Base-by-base conservation (phyloP, 2,113 vertebrate species). In the Psettodes erumei region DNA sequence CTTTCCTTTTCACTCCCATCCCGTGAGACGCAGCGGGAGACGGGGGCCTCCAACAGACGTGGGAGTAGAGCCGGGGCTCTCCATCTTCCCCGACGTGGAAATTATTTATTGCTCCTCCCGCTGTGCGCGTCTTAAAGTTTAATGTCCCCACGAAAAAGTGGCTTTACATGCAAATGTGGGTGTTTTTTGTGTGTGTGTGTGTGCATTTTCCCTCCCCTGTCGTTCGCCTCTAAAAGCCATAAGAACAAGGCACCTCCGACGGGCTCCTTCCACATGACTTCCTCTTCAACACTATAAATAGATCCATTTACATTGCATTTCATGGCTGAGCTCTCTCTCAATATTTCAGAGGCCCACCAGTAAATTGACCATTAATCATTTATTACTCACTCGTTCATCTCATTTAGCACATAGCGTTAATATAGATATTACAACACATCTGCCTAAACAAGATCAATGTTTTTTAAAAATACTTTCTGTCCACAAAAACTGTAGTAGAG, bases 361-460 rank as follows among this genome's bases (percentile, higher is more conserved):
- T 87, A 88, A 90, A 90, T 87, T 89, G 68, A 89, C 71, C 79
- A 90, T 91, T 85, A 90, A 91, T 91, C 72, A 90, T 91, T 90
- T 71, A 90, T 77, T 53, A 48, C 80, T 70, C 67, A 63, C 77
- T 86, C 76, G 69, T 84, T 86, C 78, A 48, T 86, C 83, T 85
- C 30, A 42, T 81, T 82, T 62, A 69, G 50, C 38, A 59, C 47
- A 48, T 23, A 33, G 30, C 27, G 28, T 55, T 72, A 18, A 30
- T 48, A 54, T 12, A 42, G 23, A 69, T 19, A 19, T 32, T 35
- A 35, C 13, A 53, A 16, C 30, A 51, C 11, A 19, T 40, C 25
- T 35, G 2, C 6, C 42, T 19, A 38, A 59, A 55, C 33, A 42
- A 25, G 9, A 12, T 63, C 10, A 1, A 11, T 43, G 11, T 27